Evolutionary conservation across 1,140 invertebrate species (phyloP).

Genomic region (Drosophila rhopaloa): DNA sequence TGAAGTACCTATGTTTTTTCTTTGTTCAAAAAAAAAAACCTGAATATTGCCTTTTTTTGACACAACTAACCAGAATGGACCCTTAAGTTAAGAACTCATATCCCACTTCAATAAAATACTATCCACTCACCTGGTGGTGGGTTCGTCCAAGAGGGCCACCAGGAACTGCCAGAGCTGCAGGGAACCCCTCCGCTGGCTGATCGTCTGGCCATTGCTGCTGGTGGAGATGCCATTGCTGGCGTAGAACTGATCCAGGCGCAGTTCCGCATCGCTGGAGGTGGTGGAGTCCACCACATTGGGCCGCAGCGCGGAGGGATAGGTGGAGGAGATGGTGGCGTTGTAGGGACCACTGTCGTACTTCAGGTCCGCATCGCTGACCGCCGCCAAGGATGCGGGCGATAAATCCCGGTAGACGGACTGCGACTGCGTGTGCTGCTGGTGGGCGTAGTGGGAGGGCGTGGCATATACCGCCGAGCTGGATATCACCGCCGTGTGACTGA

Average conservation of each 20-base stretch:
- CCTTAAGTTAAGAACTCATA: too few relatives aligned
- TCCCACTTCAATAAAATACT: too few relatives aligned
- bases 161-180: constrained; percentile 98
- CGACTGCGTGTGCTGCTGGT: constrained; percentile 60
- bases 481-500: constrained; percentile 73
- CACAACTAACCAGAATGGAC: too few relatives aligned
- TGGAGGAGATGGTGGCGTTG: constrained; percentile 76
- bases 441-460: constrained; percentile 59
- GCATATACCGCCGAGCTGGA: constrained; percentile 72
- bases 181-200: constrained; percentile 89
- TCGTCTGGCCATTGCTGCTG: constrained; percentile 68
- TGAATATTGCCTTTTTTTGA: too few relatives aligned
- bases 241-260: constrained; percentile 76
- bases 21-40: too few relatives aligned
- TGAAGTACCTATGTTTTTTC: too few relatives aligned
- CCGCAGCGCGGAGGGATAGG: constrained; percentile 64
- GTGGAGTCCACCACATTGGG: constrained; percentile 75
- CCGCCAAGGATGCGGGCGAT: constrained; percentile 43
- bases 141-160: constrained; percentile 94
- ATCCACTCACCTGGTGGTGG: constrained; percentile 84
- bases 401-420: constrained; percentile 66
- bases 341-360: constrained; percentile 81
- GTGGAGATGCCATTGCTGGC: constrained; percentile 76
- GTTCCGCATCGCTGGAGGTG: constrained; percentile 76
- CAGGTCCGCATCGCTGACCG: constrained; percentile 55